Conservation (phyloP, 2,888 invertebrate genomes). For the Sycophila texana region DNA sequence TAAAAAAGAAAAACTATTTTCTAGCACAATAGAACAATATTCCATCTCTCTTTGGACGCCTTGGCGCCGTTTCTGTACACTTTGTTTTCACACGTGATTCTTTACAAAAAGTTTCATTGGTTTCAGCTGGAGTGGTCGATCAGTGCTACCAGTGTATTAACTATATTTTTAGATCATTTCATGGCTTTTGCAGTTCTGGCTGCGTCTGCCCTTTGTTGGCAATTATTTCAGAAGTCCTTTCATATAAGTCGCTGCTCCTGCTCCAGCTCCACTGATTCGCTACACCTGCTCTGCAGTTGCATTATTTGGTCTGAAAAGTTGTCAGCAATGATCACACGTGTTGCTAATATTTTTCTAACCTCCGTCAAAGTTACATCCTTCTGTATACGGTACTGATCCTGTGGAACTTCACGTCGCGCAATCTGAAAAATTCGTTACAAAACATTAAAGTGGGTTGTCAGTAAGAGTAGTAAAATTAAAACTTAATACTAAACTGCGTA, state of each 20-base stretch:
- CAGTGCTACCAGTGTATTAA: constrained; percentile 27
- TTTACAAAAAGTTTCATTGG: constrained; percentile 21
- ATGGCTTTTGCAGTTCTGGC: neutral
- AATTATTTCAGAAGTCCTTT: neutral
- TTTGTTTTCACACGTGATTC: neutral
- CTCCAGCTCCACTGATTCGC: too few species aligned
- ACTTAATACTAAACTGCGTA: neutral
- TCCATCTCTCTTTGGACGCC: too few species aligned
- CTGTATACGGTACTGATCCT: too few species aligned
- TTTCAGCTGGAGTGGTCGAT: constrained; percentile 5
- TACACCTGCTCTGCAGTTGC: neutral
- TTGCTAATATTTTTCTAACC: constrained; percentile 41
- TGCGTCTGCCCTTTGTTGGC: neutral
- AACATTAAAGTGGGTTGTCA: neutral
- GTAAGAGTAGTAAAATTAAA: constrained; percentile 17
- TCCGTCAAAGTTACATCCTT: neutral
- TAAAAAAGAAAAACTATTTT: constrained; percentile 30
- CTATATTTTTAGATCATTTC: too few species aligned
- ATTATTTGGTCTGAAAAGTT: neutral
- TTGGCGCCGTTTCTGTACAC: neutral
- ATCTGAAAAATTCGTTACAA: constrained; percentile 43
- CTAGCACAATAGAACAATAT: neutral
- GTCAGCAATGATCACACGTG: constrained; percentile 40
- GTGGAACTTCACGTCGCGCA: neutral
- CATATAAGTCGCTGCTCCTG: neutral